Conservation (phyloP, 92 coral and sea anemone species). For the Micromussa lordhowensis region DNA sequence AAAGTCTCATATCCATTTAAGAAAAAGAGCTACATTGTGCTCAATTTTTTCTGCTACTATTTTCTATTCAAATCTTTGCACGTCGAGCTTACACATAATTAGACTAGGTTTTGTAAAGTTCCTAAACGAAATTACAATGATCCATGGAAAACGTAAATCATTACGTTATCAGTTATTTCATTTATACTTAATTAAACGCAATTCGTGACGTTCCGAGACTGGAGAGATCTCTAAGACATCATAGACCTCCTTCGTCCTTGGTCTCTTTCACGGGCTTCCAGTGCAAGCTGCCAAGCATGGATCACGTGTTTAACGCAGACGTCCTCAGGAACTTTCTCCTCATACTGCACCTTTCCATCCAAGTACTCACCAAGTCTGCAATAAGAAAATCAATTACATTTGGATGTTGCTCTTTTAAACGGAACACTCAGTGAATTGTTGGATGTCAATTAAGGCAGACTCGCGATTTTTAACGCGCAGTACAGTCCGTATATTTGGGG, state of each 20-base stretch:
- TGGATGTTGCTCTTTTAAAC: background rate
- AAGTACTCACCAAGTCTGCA: constrained; percentile 64
- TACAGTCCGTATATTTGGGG: too few relatives aligned
- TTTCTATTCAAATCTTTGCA: background rate
- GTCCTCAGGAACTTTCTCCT: constrained; percentile 42
- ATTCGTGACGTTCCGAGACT: background rate
- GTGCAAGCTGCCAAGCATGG: constrained; percentile 69
- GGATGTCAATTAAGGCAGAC: background rate
- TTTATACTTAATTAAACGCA: background rate
- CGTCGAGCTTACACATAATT: background rate
- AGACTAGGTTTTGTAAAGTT: background rate
- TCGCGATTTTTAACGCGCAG: too few relatives aligned
- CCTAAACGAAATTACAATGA: background rate
- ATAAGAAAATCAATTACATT: background rate
- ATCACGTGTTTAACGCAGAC: constrained; percentile 63
- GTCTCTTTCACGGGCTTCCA: constrained; percentile 57
- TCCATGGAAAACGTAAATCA: too few relatives aligned
- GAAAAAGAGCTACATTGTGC: background rate
- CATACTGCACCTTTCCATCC: background rate
- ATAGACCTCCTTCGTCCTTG: constrained; percentile 44
- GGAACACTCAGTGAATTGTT: background rate
- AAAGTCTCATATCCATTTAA: background rate
- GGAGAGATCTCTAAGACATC: constrained; percentile 7
- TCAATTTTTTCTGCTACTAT: background rate
- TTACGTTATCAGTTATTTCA: background rate